Evolutionary conservation across 2,113 vertebrate genomes (phyloP), one percentile per base, ranked within the genome.

Genomic region (Porphyrio hochstetteri): DNA sequence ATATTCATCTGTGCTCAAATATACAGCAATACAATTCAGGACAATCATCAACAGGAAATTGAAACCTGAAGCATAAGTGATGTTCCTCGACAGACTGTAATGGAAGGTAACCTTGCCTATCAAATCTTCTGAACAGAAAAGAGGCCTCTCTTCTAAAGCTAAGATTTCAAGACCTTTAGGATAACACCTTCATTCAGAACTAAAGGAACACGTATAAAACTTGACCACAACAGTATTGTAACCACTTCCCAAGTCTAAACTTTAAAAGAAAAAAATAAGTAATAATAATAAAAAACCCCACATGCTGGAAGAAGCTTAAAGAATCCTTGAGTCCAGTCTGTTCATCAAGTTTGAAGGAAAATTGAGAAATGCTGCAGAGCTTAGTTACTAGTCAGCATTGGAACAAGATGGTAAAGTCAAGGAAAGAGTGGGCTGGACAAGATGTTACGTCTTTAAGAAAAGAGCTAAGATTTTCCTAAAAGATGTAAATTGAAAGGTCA

Each of bases 221-320:
- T 84, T 74, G 20, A 2, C 13, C 44, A 53, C 16, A 50, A 68
- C 8, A 31, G 35, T 48, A 72, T n/a, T 36, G 3, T 25, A 50
- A 42, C 19, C 9, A 36, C 5, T 91, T 63, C 36, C 59, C 19
- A 75, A 87, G 46, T 55, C n/a, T 75, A 77, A 83, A 56, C 19
- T 69, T 68, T 7, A 67, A 57, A 65, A 18, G 21, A 15, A 2
- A 10, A 12, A 40, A 13, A 2, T 36, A 40, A 42, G 36, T 33
- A 20, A 10, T 21, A 8, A 8, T 20, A 27, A 15, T 1, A 31
- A 9, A 13, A 13, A 7, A 0, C n/a, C 0, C 10, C 0, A 40
- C 4, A 40, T 27, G 10, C 14, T 59, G 36, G 63, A 83, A n/a
- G 14, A 3, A 68, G 3, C 23, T 42, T 16, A 86, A 75, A 70